Evolutionary conservation across 1,140 invertebrate species (phyloP), one percentile per base, ranked within the genome.

Genomic region (Cotesia typhae): DNA sequence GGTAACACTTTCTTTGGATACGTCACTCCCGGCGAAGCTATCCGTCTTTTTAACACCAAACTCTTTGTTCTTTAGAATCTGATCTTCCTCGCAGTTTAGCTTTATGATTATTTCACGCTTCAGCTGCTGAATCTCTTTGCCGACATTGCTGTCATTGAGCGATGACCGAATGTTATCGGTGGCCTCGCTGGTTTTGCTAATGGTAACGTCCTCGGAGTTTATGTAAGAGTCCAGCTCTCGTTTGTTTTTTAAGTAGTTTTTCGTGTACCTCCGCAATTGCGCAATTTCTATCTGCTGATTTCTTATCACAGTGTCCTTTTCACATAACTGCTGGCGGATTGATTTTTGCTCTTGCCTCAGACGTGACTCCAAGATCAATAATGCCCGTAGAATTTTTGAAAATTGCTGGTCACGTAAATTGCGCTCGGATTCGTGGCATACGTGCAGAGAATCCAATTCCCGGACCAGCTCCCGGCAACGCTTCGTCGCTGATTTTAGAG

Each of bases 281-380:
- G 89, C 85, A 64, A 94, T 93, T 79, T 94, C 91, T 68, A 90
- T 86, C 77, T 91, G 90, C 79, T 94, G 93, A 67, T 89, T 88
- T 72, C 89, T 88, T 37, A 94, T 93, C 17, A 92, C 89, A 77
- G 89, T 89, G 79, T 93, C 92, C 79, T 92, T 92, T 77, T 92
- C 91, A 52, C 89, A 87, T 2, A 94, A 85, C 65, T 91, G 88
- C 53, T 90, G 89, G 47, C 89, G 88, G 53, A 94, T 93, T 74
- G 89, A 90, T 77, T 92, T 91, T 78, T 94, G 92, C 81, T 94
- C 93, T 78, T 91, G 89, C n/a, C 90, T 89, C 2, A 94, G 83
- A n/a, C 91, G 85, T 0, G 92, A 90, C 79, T 94, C 92, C 12
- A 94, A 88, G 17, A 92, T 87, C 9, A 93, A 86, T 35, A 94